Base-by-base conservation (phyloP, 2,888 invertebrate species). In the Seladonia tumulorum region DNA sequence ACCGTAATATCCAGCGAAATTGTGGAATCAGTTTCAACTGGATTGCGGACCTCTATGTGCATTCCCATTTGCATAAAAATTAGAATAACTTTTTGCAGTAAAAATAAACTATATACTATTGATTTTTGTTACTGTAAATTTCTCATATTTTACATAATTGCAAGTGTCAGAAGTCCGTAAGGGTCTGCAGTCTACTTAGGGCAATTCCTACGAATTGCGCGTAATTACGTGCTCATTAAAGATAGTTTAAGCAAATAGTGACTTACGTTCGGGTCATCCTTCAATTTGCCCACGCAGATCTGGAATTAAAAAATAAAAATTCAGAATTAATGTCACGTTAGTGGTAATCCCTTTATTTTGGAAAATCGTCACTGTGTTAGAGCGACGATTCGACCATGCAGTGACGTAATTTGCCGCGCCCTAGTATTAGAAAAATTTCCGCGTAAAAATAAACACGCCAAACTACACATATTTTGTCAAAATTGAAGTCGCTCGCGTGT, bases 201-300 rank as follows among this genome's bases (percentile, higher is more conserved):
- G 25, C 74, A 42, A 74, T 76, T 42, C 53, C 22, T 76, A 39
- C 39, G 29, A 42, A 12, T 42, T 14, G 12, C 70, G 42, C 12
- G 12, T 70, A 42, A 70, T 70, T 70, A 70, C n/a, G 42, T 66
- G 29, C 42, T 79, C 29, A 35, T 49, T 45, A 76, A 68, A 25
- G 57, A 78, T 49, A 25, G 70, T 16, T 76, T 16, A 2, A 75
- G 14, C 0, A 45, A 82, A 80, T 70, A 53, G 42, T 35, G 10
- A 94, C 96, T 95, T 95, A 96, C 96, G 89, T 95, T 95, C 92
- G 96, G 96, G 91, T 96, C 96, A 91, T 96, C 96, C 91, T 96
- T 96, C 88, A 96, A 94, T 88, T 96, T 96, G 91, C 95, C 95
- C 85, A 96, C 95, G 96, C 96, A 96, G 92, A 96, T 95, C 96